Percentiles rank a stretch among this genome's conserved stretches.
phyloP scores from a whole-genome alignment of 2,888 invertebrate species.

The Pollenia angustigena region DNA sequence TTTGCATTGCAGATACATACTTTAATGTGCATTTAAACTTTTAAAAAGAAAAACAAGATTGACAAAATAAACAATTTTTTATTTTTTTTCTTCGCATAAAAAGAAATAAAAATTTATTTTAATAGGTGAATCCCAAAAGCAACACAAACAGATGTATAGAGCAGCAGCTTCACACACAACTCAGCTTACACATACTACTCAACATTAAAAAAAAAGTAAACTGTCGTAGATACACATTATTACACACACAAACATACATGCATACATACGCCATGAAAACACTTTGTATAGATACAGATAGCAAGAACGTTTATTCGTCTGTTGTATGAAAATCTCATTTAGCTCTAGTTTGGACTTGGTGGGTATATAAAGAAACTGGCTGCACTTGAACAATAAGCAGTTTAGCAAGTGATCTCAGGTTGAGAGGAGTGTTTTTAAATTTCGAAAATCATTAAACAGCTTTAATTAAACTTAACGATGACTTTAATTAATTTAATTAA shows the following conservation, averaged over 20 bases:
- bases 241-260: neutral
- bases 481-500: slow-evolving; percentile 55
- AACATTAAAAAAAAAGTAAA: neutral
- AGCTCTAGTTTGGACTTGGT: neutral
- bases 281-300: slow-evolving; percentile 1
- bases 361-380: slow-evolving; percentile 75
- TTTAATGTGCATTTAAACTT: slow-evolving; percentile 17
- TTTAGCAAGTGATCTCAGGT: slow-evolving; percentile 62
- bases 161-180: slow-evolving; percentile 22
- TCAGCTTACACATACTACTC: neutral
- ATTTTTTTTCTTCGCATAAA: slow-evolving; percentile 4
- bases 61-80: neutral
- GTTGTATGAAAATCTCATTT: slow-evolving; percentile 37
- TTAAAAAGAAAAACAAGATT: slow-evolving; percentile 7
- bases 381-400: slow-evolving; percentile 65
- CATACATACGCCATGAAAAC: neutral
- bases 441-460: slow-evolving; percentile 12
- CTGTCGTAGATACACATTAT: neutral
- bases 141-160: slow-evolving; percentile 5
- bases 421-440: slow-evolving; percentile 29
- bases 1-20: slow-evolving; percentile 26
- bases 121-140: slow-evolving; percentile 75
- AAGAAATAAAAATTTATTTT: slow-evolving; percentile 60
- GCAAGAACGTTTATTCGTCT: slow-evolving; percentile 27
- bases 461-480: slow-evolving; percentile 56